A percentile compares a stretch with the other conserved stretches of the same genome.
These are phyloP conservation scores for Cyprinodon variegatus DNA, from an alignment of 2,113 vertebrate genomes.

Conservation along the genomic window DNA sequence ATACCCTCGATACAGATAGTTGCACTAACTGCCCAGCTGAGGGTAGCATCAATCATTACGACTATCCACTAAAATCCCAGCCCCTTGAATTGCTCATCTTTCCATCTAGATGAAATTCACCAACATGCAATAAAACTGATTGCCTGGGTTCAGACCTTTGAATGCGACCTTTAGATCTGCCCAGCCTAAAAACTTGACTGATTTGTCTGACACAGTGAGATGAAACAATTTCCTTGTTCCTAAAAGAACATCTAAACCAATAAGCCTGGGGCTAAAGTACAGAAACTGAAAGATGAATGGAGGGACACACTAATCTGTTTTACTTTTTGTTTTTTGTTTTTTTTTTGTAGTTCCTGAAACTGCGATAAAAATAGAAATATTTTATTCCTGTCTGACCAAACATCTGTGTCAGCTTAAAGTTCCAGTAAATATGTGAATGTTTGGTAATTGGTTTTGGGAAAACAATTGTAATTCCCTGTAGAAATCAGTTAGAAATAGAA, in stretches of 20 bases:
- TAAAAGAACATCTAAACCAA: background rate
- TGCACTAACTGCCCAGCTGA: background rate
- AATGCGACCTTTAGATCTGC: background rate
- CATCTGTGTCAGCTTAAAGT: background rate
- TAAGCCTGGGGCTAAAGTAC: background rate
- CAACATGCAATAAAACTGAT: slow-evolving; percentile 1
- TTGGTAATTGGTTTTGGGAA: background rate
- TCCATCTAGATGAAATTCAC: slow-evolving; percentile 4
- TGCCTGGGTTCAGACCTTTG: slow-evolving; percentile 7
- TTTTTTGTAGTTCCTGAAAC: background rate
- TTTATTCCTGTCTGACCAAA: background rate
- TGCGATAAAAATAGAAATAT: background rate
- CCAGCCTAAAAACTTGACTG: background rate
- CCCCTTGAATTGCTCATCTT: background rate
- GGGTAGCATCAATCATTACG: background rate
- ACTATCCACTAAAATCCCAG: background rate
- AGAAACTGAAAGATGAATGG: background rate
- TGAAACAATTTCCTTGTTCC: background rate
- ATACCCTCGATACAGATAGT: background rate
- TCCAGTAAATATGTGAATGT: background rate
- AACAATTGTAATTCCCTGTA: background rate
- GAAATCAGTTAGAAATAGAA: background rate
- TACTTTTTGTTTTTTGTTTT: background rate
- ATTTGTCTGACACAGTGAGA: background rate
- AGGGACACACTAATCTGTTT: background rate